Evolutionary conservation across 2,797 vertebrate genomes (phyloP), one percentile per base, ranked within the genome.

Genomic region (Sebastes vulpes): DNA sequence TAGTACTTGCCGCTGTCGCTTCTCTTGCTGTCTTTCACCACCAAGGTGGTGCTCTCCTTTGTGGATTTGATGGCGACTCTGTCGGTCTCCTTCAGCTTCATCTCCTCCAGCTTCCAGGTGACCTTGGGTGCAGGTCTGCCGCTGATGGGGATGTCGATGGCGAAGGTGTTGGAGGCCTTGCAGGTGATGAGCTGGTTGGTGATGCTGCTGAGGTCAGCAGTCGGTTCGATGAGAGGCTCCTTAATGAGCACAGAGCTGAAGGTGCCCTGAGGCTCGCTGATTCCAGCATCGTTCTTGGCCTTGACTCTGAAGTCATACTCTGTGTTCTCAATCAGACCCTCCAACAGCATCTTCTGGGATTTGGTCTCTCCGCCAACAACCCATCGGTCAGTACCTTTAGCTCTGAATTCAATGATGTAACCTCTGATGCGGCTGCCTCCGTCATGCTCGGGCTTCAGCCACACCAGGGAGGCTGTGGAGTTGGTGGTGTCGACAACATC

Each of bases 391-490:
- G 96, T 97, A 65, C 97, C 97, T 87, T 97, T 98, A 85, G 96
- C 97, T 95, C 95, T 98, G 90, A 97, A 97, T 92, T 99, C 98
- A 72, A 99, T 94, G 58, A 97, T 94, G 84, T 99, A 99, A 66
- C 96, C 97, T 93, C 96, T 97, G 87, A 99, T 96, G 58, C 96
- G 97, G 87, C 98, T 99, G 79, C 99, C 99, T 90, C 99, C 99
- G 66, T 99, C 99, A 29, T 99, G 99, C 31, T 99, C 99, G 42
- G 99, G 98, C 89, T 99, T 99, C 90, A 99, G 93, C 99, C 99
- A 99, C 79, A 97, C 97, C 90, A 99, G 95, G 32, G 96, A 97
- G 35, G 97, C 98, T 23, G 98, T 97, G 72, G 98, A 97, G 88
- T 95, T 97, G 75, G 96, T 97, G 54, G 98, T 99, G 86, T 99